Evolutionary conservation across 2,888 invertebrate genomes (phyloP), one percentile per base, ranked within the genome.

Genomic region (Cylindroiulus punctatus): DNA sequence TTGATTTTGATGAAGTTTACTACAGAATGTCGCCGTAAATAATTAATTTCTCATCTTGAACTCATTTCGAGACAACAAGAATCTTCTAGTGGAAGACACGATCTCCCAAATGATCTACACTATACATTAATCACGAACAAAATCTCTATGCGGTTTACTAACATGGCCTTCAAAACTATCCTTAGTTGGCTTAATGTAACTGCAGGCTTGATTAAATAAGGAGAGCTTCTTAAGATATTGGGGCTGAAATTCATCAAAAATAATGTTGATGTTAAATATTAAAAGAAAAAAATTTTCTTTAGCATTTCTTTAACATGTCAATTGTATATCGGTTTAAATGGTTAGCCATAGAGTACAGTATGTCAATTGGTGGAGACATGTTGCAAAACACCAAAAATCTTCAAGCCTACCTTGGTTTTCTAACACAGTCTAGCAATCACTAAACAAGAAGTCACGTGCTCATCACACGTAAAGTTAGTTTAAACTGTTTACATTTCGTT

Each of bases 31-130:
- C 76, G 14, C 30, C 76, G 76, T 76, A 30, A 76, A 76, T 76
- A 76, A 76, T 76, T 76, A 76, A 76, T 76, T 76, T 76, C 76
- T 76, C 76, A 76, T 76, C 76, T 14, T 76, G 26, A 76, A 30
- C 76, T 76, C 30, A 76, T 76, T 76, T 30, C 32, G 76, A 30
- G 76, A 76, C 76, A 32, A 76, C 30, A 32, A 76, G 30, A 26
- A 17, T 14, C 30, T 17, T 76, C 44, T 12, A 32, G 76, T 76
- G 14, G 30, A 76, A 76, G 30, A 32, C 76, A 76, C 0, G 17
- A 76, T 76, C 76, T 76, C 76, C 76, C 76, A 76, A 76, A 76
- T 76, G 76, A 76, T 76, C 30, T 32, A 14, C 10, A 76, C 76
- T 30, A 30, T 30, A 76, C 30, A 65, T 65, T 22, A 76, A 76